A percentile compares a stretch with the other conserved stretches of the same genome.
Conservation (phyloP, 37 sponge, comb jelly and placozoan genomes). For the Chondrosia reniformis region DNA sequence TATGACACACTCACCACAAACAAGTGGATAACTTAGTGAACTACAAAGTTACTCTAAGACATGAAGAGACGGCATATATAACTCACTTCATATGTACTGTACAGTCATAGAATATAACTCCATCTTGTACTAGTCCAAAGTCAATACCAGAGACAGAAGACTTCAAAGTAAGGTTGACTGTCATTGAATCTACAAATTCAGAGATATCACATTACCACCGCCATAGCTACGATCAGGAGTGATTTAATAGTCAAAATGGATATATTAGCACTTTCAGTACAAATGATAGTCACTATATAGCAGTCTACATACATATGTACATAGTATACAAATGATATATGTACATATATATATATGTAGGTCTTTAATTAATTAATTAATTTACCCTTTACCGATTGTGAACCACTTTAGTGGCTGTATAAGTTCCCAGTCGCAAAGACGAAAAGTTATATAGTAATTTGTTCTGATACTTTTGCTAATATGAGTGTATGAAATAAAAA, state of each 20-base stretch:
- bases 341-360: too few relatives aligned
- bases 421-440: too few relatives aligned
- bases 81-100: neutral
- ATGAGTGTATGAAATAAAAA: too few relatives aligned
- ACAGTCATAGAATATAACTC: constrained; percentile 3
- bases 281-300: neutral
- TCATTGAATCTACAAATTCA: neutral
- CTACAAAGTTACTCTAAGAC: neutral
- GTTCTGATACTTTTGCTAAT: too few relatives aligned
- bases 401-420: too few relatives aligned
- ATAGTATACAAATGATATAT: too few relatives aligned
- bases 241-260: neutral
- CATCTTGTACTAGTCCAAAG: constrained; percentile 12
- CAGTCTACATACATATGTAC: neutral
- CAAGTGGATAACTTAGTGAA: neutral
- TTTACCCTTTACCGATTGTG: too few relatives aligned
- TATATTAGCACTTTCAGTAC: neutral
- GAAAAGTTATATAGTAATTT: too few relatives aligned
- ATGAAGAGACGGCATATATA: neutral
- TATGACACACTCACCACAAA: too few relatives aligned
- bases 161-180: neutral
- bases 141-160: neutral
- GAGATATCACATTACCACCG: neutral
- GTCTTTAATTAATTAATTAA: too few relatives aligned
- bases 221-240: neutral